phyloP scores from a whole-genome alignment of 2,113 vertebrate genomes.

The Halichoeres trimaculatus region DNA sequence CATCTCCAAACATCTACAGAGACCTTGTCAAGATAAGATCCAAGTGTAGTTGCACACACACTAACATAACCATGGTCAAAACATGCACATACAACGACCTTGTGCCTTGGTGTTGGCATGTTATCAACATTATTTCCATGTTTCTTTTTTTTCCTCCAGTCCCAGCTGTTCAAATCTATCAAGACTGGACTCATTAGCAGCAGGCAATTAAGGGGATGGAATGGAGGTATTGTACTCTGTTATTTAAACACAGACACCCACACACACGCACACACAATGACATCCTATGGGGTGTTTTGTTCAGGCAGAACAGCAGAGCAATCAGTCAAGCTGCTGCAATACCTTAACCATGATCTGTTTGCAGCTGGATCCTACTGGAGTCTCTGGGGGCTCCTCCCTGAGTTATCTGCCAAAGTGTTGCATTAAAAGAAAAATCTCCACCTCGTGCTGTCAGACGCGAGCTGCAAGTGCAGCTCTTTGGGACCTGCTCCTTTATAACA shows the following conservation, averaged over 20 bases:
- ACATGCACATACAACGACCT: neutral
- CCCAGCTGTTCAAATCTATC: constrained; percentile 59
- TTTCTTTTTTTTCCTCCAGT: constrained; percentile 16
- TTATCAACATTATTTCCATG: constrained; percentile 37
- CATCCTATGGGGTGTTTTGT: neutral
- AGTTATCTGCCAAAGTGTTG: constrained; percentile 32
- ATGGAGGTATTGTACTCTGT: neutral
- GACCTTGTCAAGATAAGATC: neutral
- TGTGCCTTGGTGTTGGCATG: constrained; percentile 23
- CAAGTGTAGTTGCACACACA: neutral
- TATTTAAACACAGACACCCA: constrained; percentile 8
- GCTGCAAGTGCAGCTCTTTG: constrained; percentile 16
- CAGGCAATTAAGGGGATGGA: constrained; percentile 16
- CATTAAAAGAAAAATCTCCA: neutral
- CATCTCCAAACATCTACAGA: neutral
- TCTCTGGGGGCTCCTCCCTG: constrained; percentile 17
- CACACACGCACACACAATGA: constrained; percentile 13
- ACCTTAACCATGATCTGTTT: constrained; percentile 19
- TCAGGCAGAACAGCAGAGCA: constrained; percentile 22
- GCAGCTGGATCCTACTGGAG: constrained; percentile 40
- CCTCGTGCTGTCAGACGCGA: constrained; percentile 5
- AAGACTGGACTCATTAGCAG: constrained; percentile 41
- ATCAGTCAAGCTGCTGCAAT: constrained; percentile 30
- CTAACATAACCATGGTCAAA: neutral
- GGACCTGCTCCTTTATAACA: neutral